Evolutionary conservation across 23 tunicate genomes (phyloP).

Genomic region (Diplosoma virens): DNA sequence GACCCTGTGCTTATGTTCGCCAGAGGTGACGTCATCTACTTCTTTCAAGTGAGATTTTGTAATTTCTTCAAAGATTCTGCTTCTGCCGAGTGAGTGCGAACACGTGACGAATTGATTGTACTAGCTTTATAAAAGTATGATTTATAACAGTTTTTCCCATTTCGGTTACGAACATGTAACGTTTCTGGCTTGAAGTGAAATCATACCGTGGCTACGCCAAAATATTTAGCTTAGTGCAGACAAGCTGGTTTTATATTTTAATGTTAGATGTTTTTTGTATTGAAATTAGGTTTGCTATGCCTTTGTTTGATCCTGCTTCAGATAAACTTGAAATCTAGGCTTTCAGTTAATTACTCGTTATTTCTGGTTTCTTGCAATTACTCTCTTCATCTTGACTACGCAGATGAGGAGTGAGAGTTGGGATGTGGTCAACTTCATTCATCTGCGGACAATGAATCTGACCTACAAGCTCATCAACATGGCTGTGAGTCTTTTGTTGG

Average conservation of each 20-base stretch:
- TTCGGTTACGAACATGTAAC: too few relatives aligned
- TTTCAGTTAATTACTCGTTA: neutral
- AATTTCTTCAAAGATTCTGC: neutral
- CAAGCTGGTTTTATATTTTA: too few relatives aligned
- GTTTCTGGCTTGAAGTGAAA: too few relatives aligned
- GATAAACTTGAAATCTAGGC: neutral
- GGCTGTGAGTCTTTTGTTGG: slow-evolving; percentile 48
- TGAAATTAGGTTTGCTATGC: too few relatives aligned
- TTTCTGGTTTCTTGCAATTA: neutral
- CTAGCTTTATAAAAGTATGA: neutral
- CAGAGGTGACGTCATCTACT: slow-evolving; percentile 87
- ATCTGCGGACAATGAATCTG: slow-evolving; percentile 86
- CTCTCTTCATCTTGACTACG: neutral
- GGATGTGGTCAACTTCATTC: slow-evolving; percentile 67
- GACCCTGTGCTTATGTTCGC: slow-evolving; percentile 83
- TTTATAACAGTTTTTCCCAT: neutral
- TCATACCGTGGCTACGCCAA: too few relatives aligned
- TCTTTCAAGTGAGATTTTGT: slow-evolving; percentile 62
- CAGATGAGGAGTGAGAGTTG: slow-evolving; percentile 75
- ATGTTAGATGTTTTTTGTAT: too few relatives aligned
- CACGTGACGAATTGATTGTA: too few relatives aligned
- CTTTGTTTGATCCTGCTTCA: too few relatives aligned
- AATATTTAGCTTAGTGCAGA: too few relatives aligned
- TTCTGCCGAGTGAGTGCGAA: neutral
- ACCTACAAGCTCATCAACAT: slow-evolving; percentile 82